Evolutionary conservation across 2,113 vertebrate genomes (phyloP), one percentile per base, ranked within the genome.

Genomic region (Pungitius pungitius): DNA sequence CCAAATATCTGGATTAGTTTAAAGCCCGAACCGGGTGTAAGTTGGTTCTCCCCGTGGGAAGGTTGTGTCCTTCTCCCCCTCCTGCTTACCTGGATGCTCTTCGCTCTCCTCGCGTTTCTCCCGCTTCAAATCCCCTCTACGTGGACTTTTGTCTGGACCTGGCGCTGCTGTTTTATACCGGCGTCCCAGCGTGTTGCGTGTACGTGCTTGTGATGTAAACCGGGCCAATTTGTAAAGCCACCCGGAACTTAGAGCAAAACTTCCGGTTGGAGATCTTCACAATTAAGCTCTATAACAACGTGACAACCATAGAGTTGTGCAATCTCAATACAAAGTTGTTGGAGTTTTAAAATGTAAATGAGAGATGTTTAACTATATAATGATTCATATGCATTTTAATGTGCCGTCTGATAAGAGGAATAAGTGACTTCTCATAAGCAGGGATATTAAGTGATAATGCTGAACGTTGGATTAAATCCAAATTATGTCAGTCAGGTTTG

Each of bases 161-260:
- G 84, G 70, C 86, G 56, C 81, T 66, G 79, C 83, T 1, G 56
- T 87, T 90, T 88, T 89, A 93, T 92, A 91, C 71, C 55, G 61
- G 74, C 87, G 68, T 77, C 82, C 86, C 83, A 8, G 45, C 57
- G 57, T 40, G 69, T 20, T 12, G 0, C 54, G 17, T 14, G 27
- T 27, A 15, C 26, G 0, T 17, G 20, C 54, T 13, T 18, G 30
- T n/a, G 43, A 71, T 20, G 13, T 49, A 12, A 60, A 57, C 30
- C 40, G 37, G 26, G n/a, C 7, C 12, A 37, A 1, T 35, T 20
- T 12, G 20, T 39, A 10, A 64, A 71, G 61, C 5, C 1, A 0
- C 6, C 0, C 5, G 1, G 17, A 9, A 27, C 22, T 11, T 6
- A 1, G 14, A 33, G 1, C 0, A 0, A 6, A 1, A 57, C 65